Conservation (phyloP, 2,888 invertebrate species). For the Heliconius ismenius region DNA sequence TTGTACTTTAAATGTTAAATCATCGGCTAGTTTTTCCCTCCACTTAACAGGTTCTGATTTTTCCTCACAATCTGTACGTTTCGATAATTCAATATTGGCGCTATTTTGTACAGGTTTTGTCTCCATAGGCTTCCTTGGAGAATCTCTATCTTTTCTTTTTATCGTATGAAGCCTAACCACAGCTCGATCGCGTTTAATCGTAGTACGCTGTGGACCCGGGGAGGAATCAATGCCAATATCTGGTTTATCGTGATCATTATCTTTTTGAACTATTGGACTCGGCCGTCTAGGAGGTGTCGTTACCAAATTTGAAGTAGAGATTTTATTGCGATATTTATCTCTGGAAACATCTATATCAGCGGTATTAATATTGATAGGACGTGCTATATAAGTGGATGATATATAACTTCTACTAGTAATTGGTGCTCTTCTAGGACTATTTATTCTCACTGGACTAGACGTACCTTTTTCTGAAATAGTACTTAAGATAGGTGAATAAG, state of each 20-base stretch:
- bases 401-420: slow-evolving; percentile 77
- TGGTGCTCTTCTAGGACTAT: slow-evolving; percentile 72
- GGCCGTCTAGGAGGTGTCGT: slow-evolving; percentile 48
- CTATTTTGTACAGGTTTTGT: slow-evolving; percentile 30
- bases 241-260: slow-evolving; percentile 72
- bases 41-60: slow-evolving; percentile 63
- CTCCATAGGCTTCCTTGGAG: slow-evolving; percentile 65
- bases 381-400: slow-evolving; percentile 72
- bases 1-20: slow-evolving; percentile 75
- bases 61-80: slow-evolving; percentile 40
- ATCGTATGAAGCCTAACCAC: slow-evolving; percentile 88
- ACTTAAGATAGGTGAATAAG: slow-evolving; percentile 87
- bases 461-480: slow-evolving; percentile 83
- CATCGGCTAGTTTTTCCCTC: slow-evolving; percentile 85
- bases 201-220: slow-evolving; percentile 71
- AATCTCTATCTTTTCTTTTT: slow-evolving; percentile 75
- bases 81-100: slow-evolving; percentile 26
- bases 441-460: slow-evolving; percentile 68
- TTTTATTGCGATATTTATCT: slow-evolving; percentile 80
- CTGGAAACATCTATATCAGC: slow-evolving; percentile 92
- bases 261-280: slow-evolving; percentile 58
- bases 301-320: slow-evolving; percentile 46
- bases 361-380: slow-evolving; percentile 90
- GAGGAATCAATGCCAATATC: slow-evolving; percentile 72
- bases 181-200: slow-evolving; percentile 87